Conservation (phyloP, 2,113 vertebrate genomes). For the Chaetops frenatus region DNA sequence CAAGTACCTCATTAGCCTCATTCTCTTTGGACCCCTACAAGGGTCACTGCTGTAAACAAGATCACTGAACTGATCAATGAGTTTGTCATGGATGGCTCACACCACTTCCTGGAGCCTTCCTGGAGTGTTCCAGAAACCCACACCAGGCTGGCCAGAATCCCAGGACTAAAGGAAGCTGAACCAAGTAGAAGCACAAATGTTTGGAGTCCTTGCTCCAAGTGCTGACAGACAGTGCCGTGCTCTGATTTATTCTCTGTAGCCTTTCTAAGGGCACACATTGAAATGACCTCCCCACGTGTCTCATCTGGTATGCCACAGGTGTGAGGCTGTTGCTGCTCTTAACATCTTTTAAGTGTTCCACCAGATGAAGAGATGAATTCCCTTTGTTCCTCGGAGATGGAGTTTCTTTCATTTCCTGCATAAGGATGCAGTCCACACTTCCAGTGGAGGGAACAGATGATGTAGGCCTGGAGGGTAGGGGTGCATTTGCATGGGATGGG, state of each 20-base stretch:
- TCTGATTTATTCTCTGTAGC: slow-evolving; percentile 21
- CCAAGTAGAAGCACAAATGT: neutral
- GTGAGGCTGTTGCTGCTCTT: slow-evolving; percentile 49
- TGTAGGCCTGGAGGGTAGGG: slow-evolving; percentile 2
- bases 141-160: neutral
- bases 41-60: neutral
- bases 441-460: slow-evolving; percentile 39
- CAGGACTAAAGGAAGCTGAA: neutral
- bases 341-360: slow-evolving; percentile 48
- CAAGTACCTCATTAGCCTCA: neutral
- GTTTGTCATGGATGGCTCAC: neutral
- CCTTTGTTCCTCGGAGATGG: slow-evolving; percentile 40
- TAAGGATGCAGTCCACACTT: slow-evolving; percentile 47
- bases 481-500: neutral
- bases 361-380: slow-evolving; percentile 58
- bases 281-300: slow-evolving; percentile 27
- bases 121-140: neutral
- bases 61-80: neutral
- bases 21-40: neutral
- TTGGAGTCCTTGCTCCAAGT: neutral
- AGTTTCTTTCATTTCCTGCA: slow-evolving; percentile 62
- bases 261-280: slow-evolving; percentile 15
- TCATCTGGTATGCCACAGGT: slow-evolving; percentile 51
- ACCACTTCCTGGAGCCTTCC: neutral
- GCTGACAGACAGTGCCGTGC: neutral